Percentiles rank a stretch among this genome's conserved stretches.
Conservation (phyloP, 2,888 invertebrate species). For the Gibbula magus region DNA sequence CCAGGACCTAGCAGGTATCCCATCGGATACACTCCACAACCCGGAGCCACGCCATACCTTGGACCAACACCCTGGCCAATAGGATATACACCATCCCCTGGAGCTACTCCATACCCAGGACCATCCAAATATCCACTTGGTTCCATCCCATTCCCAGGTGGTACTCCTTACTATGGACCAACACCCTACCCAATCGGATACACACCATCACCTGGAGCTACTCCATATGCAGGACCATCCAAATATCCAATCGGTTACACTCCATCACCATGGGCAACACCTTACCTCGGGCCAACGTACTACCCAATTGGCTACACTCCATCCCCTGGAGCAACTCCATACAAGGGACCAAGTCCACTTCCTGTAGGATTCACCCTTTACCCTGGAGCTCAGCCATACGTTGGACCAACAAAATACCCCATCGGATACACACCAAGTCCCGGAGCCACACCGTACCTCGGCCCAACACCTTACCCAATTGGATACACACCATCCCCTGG, state of each 20-base stretch:
- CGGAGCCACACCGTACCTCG: background rate
- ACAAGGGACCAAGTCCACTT: background rate
- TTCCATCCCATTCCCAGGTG: background rate
- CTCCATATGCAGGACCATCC: background rate
- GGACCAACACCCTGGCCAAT: slow-evolving; percentile 4
- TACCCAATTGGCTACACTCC: background rate
- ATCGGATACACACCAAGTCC: background rate
- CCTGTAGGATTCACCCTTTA: background rate
- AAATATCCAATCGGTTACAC: slow-evolving; percentile 27
- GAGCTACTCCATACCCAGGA: slow-evolving; percentile 9
- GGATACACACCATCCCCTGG: background rate
- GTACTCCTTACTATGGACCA: slow-evolving; percentile 25
- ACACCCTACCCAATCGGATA: slow-evolving; percentile 7
- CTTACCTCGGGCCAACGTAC: background rate
- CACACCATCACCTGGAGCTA: slow-evolving; percentile 6
- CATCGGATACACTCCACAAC: background rate
- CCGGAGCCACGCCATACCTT: background rate
- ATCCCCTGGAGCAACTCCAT: background rate
- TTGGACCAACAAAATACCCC: background rate
- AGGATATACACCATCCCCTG: background rate
- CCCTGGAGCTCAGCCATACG: background rate
- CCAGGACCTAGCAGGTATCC: background rate
- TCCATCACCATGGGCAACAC: slow-evolving; percentile 14
- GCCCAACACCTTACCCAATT: background rate
- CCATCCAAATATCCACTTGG: background rate